A percentile compares a stretch with the other conserved stretches of the same genome.
These are phyloP conservation scores for Drosophila mimica DNA, from an alignment of 2,888 invertebrate genomes.

Conservation along the genomic window DNA sequence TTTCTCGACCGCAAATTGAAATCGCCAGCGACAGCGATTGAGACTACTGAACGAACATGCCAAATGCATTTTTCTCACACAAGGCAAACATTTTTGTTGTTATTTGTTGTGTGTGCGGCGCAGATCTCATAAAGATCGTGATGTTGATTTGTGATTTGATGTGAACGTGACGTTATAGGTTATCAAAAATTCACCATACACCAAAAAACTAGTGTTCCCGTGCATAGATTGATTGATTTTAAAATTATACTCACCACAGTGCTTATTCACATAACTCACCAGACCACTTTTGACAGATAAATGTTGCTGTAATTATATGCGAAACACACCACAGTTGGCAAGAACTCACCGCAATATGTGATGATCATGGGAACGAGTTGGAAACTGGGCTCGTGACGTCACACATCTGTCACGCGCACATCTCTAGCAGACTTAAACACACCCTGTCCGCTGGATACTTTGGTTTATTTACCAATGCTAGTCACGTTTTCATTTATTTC, in stretches of 20 bases:
- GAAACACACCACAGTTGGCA: neutral
- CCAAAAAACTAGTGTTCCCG: neutral
- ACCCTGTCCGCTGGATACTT: slow-evolving; percentile 59
- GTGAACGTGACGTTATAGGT: slow-evolving; percentile 24
- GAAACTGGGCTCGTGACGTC: slow-evolving; percentile 20
- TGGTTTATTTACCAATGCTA: slow-evolving; percentile 78
- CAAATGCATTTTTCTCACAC: slow-evolving; percentile 52
- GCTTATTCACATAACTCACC: neutral
- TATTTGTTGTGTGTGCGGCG: slow-evolving; percentile 26
- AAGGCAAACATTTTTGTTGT: slow-evolving; percentile 28
- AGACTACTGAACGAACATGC: slow-evolving; percentile 22
- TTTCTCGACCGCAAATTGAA: slow-evolving; percentile 52
- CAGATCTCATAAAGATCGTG: slow-evolving; percentile 42
- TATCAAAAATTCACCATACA: slow-evolving; percentile 23
- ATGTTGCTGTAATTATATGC: neutral
- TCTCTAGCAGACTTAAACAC: slow-evolving; percentile 54
- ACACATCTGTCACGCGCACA: slow-evolving; percentile 49
- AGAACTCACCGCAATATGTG: slow-evolving; percentile 17
- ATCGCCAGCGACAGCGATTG: slow-evolving; percentile 38
- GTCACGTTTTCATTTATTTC: slow-evolving; percentile 77
- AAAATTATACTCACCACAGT: neutral
- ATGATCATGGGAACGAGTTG: neutral
- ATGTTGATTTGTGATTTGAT: slow-evolving; percentile 32
- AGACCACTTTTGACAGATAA: neutral
- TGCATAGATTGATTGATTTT: neutral